Evolutionary conservation across 2,888 invertebrate species (phyloP).

Genomic region (Zygothrica quintamaculata): DNA sequence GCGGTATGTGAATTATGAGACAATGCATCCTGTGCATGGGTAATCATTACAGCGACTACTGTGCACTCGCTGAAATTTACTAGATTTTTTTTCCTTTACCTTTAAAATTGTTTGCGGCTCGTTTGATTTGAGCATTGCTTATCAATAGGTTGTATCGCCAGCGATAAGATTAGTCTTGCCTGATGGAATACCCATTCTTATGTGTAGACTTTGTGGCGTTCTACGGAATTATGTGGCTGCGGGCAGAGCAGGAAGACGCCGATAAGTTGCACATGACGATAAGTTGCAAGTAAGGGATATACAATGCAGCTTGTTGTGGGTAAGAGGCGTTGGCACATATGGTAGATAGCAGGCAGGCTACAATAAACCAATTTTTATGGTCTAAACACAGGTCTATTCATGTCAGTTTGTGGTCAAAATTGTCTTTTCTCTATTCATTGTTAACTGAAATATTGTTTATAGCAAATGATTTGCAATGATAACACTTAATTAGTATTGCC

Average conservation of each 20-base stretch:
- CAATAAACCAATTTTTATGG: too few relatives aligned
- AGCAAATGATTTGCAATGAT: too few relatives aligned
- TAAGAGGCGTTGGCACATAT: conserved; percentile 31
- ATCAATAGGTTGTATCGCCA: conserved; percentile 54
- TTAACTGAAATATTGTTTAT: too few relatives aligned
- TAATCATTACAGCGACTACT: conserved; percentile 71
- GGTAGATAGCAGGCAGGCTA: too few relatives aligned
- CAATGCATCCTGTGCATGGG: conserved; percentile 59
- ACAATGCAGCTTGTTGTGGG: conserved; percentile 26
- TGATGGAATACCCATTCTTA: not conserved
- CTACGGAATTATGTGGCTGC: conserved; percentile 49
- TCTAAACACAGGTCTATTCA: too few relatives aligned
- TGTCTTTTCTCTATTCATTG: too few relatives aligned
- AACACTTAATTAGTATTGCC: too few relatives aligned
- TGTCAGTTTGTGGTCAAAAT: too few relatives aligned
- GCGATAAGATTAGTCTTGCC: conserved; percentile 54
- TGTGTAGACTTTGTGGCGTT: conserved; percentile 66
- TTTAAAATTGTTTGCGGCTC: conserved; percentile 46
- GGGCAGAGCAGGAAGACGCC: too few relatives aligned
- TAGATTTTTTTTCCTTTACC: conserved; percentile 15
- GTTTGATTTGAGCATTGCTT: conserved; percentile 63
- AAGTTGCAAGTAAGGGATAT: conserved; percentile 20
- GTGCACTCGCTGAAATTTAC: conserved; percentile 45
- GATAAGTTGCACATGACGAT: conserved; percentile 8
- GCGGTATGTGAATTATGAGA: conserved; percentile 70